phyloP scores from a whole-genome alignment of 2,888 invertebrate genomes.

The Chrysomela aeneicollis region DNA sequence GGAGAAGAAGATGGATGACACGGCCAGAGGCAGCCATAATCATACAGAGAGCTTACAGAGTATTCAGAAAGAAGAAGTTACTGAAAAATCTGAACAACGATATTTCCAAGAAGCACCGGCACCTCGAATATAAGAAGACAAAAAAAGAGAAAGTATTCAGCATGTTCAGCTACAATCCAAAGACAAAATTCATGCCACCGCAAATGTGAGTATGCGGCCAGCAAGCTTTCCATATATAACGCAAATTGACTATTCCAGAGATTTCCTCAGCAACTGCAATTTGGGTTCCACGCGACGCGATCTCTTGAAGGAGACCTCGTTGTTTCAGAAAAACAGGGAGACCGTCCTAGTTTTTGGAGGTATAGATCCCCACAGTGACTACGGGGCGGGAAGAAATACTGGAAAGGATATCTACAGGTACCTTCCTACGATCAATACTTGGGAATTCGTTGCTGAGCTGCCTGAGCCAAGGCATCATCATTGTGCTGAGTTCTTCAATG shows the following conservation, averaged over 20 bases:
- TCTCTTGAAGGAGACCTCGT: conserved; percentile 39
- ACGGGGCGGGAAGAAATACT: conserved; percentile 66
- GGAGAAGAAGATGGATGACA: conserved; percentile 16
- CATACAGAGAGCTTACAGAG: conserved; percentile 41
- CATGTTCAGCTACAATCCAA: conserved; percentile 17
- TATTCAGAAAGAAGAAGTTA: conserved; percentile 25
- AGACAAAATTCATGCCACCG: conserved; percentile 8
- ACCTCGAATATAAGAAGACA: conserved; percentile 7
- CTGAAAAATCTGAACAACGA: conserved; percentile 21
- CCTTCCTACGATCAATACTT: conserved; percentile 67
- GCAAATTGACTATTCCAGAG: neutral
- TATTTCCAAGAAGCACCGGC: conserved; percentile 11
- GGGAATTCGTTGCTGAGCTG: conserved; percentile 73
- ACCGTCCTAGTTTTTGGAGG: conserved; percentile 75
- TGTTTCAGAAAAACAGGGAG: conserved; percentile 55
- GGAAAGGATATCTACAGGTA: conserved; percentile 71
- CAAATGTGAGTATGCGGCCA: conserved; percentile 19
- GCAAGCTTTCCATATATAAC: neutral
- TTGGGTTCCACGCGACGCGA: conserved; percentile 29
- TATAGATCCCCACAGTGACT: conserved; percentile 69
- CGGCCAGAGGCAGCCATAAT: conserved; percentile 33
- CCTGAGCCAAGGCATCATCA: conserved; percentile 77
- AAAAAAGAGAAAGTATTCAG: conserved; percentile 21
- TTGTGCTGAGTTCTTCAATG: conserved; percentile 69
- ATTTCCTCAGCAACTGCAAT: neutral